Base-by-base conservation (phyloP, 2,888 invertebrate genomes). In the Thymelicus sylvestris region DNA sequence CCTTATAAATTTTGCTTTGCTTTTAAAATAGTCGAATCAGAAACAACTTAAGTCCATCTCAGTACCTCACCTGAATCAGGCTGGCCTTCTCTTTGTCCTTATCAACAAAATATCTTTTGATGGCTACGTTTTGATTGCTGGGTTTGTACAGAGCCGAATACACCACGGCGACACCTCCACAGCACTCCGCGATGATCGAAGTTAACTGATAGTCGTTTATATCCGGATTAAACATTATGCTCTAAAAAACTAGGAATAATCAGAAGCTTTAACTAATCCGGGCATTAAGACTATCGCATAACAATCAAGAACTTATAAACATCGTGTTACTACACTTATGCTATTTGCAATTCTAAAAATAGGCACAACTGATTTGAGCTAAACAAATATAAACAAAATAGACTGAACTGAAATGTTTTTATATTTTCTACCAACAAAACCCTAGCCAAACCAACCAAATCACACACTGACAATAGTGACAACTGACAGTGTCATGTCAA, bases 41-140 rank as follows among this genome's bases (percentile, higher is more conserved):
- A 31, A 2, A 31, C 31, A 31, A 5, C 5, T 5, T 1, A 31
- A 31, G 0, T 31, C 31, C 38, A 57, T 31, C 13, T 57, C 13
- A 60, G 41, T 38, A 19, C 63, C 74, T 75, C 86, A 93, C 95
- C 90, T 95, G 94, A 79, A 96, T 95, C 76, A 95, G 86, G 81
- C 87, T 91, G 10, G 95, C 95, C 78, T 96, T 95, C 74, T 92
- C 92, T 78, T 95, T 95, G 19, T 95, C 95, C 81, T 95, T 95
- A 80, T 97, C 97, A 85, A 97, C 95, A 81, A 96, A 95, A 86
- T 96, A 97, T 81, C 96, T 95, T 83, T 97, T 97, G 47, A 97
- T 90, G 5, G 97, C 96, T 69, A 97, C 95, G 90, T 95, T 94
- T 75, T 95, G 95, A 71, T 95, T 95, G 66, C 94, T 95, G 8